Base-by-base conservation (phyloP, 2,797 vertebrate species). In the Phrynocephalus forsythii region DNA sequence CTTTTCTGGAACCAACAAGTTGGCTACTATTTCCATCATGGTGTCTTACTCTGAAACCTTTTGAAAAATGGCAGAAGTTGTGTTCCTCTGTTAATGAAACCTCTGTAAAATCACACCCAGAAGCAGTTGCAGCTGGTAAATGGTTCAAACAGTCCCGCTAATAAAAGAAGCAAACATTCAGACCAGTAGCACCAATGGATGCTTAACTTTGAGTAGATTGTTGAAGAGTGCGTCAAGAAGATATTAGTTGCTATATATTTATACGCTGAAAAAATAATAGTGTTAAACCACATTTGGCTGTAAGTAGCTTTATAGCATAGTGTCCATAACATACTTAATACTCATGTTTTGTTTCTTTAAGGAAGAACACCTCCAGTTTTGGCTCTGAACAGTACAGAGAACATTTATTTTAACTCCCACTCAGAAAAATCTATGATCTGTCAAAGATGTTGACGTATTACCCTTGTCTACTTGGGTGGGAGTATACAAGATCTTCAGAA, bases 361-460 rank as follows among this genome's bases (percentile, higher is more conserved):
- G 22, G 69, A 30, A 30, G 7, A 79, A 44, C n/a, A 13, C n/a
- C 86, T 38, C 30, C 72, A 69, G 16, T 38, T 44, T 87, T 83
- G 56, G 13, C 67, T 79, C 67, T 16, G 22, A 88, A 10, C 30
- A 44, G 33, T 72, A 20, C 10, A 79, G 38, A 44, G 30, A 87
- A 28, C 76, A 83, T 1, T 56, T 50, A 78, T 92, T 91, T 88
- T 1, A 6, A 84, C 48, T 86, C 60, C 82, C n/a, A 89, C 63
- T 90, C 84, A 73, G 69, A 90, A 91, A 92, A 87, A 87, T 84
- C 56, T 90, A 77, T 60, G 88, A 77, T 77, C 90, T 38, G 0
- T 79, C 3, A 69, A 44, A 22, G 68, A 83, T 91, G 78, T 87
- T 92, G 79, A 85, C 30, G 89, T 26, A 60, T 90, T 79, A 83